Base-by-base conservation (phyloP, 1,140 invertebrate genomes). In the Mycetomoellerius zeteki region DNA sequence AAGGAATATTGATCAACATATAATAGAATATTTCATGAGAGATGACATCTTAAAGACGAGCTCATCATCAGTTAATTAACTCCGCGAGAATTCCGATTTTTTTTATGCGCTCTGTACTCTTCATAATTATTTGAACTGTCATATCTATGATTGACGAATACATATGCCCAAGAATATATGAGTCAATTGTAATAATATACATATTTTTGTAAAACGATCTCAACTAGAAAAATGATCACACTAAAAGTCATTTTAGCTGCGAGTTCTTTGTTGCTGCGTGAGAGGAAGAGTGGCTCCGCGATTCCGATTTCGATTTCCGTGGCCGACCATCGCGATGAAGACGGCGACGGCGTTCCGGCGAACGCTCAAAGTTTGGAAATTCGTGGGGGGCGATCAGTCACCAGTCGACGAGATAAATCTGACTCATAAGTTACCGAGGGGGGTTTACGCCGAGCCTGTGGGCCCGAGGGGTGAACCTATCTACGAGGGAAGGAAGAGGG, bases 351-450 rank as follows among this genome's bases (percentile, higher is more conserved):
- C 24, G 54, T 16, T 56, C 78, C 65, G 24, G 56, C 82, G 73
- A 67, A 87, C 75, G 91, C 64, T 91, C 75, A 72, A 93, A 93
- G 88, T 92, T 93, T 91, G 91, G 90, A 92, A 92, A 93, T 92
- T 92, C 91, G 89, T 89, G 88, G 80, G 89, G 87, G 90, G 85
- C 92, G 93, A 94, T 95, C 94, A 94, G 93, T 94, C 94, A 94
- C 92, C 90, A 87, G 91, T 92, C 92, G 77, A 81, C 69, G 86
- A 94, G 94, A 95, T 94, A 95, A 95, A 95, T 95, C 94, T 95
- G 94, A 94, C 88, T 95, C 94, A 95, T 95, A 95, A 87, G 88
- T 88, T 90, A 90, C 77, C 89, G 87, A 86, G 71, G 85, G 85
- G 90, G 91, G 89, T 88, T 87, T 90, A 88, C 60, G 30, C 71